Evolutionary conservation across 2,113 vertebrate species (phyloP).

Genomic region (Promerops cafer): DNA sequence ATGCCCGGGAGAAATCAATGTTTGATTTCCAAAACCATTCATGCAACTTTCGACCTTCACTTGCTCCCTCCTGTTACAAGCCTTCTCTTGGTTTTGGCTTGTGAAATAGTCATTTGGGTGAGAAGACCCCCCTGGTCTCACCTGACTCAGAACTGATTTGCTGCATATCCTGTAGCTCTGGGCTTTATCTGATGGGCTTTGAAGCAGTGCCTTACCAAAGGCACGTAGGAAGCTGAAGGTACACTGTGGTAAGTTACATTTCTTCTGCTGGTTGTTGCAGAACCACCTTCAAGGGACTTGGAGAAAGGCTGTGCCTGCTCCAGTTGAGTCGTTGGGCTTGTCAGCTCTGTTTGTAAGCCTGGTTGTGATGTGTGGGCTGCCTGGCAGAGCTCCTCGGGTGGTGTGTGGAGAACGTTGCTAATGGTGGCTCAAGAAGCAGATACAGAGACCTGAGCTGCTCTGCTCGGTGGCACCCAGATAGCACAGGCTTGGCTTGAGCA

Average conservation of each 20-base stretch:
- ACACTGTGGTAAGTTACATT: not conserved
- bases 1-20: not conserved
- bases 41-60: not conserved
- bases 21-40: slow-evolving; percentile 1
- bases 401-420: not conserved
- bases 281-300: not conserved
- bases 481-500: not conserved
- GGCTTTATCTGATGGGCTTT: not conserved
- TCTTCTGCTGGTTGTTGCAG: not conserved
- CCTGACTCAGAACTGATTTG: not conserved
- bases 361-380: not conserved
- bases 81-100: not conserved
- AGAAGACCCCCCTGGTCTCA: not conserved
- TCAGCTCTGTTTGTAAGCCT: not conserved
- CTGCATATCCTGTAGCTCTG: not conserved
- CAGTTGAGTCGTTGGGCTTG: not conserved
- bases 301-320: not conserved
- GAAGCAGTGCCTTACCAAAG: not conserved
- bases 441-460: not conserved
- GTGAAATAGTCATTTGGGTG: not conserved
- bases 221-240: not conserved
- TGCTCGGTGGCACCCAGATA: not conserved
- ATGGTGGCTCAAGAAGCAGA: not conserved
- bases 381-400: not conserved
- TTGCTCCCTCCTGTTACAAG: not conserved